Evolutionary conservation across 2,888 invertebrate species (phyloP).

Genomic region (Terebella lapidaria): DNA sequence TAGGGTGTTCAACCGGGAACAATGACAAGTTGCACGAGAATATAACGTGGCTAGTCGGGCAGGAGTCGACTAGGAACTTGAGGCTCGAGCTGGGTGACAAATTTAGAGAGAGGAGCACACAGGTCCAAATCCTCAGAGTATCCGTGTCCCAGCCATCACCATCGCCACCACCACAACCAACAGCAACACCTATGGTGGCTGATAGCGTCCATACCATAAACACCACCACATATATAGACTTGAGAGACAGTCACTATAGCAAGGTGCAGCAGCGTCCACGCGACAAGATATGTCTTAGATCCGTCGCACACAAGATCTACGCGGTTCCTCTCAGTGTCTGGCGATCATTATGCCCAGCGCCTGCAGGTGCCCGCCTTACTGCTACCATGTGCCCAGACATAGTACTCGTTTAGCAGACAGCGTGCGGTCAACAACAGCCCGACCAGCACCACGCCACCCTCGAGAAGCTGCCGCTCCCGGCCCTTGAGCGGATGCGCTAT

Average conservation of each 20-base stretch:
- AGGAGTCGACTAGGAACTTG: constrained; percentile 37
- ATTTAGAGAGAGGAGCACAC: constrained; percentile 10
- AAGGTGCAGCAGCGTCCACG: constrained; percentile 5
- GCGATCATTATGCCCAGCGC: constrained; percentile 31
- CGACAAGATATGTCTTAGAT: constrained; percentile 36
- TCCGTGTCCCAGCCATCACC: neutral
- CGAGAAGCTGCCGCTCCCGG: constrained; percentile 30
- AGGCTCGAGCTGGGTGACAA: constrained; percentile 15
- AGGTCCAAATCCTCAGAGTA: neutral
- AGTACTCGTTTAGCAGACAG: constrained; percentile 38
- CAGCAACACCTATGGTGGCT: too few relatives aligned
- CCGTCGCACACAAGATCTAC: constrained; percentile 32
- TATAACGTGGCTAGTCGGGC: constrained; percentile 32
- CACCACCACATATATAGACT: too few relatives aligned
- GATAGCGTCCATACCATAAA: too few relatives aligned
- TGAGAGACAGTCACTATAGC: too few relatives aligned
- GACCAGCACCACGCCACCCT: constrained; percentile 26
- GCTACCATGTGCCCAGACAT: constrained; percentile 36
- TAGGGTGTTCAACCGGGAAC: constrained; percentile 26
- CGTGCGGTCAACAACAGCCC: constrained; percentile 37
- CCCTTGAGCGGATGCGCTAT: constrained; percentile 8
- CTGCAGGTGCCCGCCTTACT: constrained; percentile 26
- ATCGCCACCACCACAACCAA: neutral
- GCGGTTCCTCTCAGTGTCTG: constrained; percentile 31
- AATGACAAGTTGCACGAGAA: constrained; percentile 34